Evolutionary conservation across 2,113 vertebrate species (phyloP).

Genomic region (Shinisaurus crocodilurus): DNA sequence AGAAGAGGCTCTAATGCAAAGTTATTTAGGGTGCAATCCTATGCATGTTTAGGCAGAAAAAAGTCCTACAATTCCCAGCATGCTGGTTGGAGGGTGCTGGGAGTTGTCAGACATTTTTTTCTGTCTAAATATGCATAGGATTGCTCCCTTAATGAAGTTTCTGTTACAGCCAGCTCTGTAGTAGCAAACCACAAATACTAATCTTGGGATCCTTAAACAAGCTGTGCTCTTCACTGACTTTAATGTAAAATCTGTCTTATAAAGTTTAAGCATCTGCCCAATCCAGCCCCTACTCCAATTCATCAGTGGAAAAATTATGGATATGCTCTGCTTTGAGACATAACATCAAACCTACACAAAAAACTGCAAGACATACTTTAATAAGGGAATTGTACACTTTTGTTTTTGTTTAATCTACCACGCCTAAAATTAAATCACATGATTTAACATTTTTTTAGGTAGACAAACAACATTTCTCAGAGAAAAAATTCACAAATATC

Average conservation of each 20-base stretch:
- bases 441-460: background rate
- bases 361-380: background rate
- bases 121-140: no score
- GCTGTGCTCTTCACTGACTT: conserved; percentile 33
- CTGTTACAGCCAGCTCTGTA: conserved; percentile 24
- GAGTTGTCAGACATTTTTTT: no score
- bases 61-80: no score
- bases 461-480: background rate
- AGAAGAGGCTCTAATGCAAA: conserved; percentile 31
- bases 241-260: conserved; percentile 35
- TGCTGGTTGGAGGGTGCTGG: no score
- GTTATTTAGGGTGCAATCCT: conserved; percentile 35
- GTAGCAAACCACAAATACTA: conserved; percentile 31
- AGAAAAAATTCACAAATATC: background rate
- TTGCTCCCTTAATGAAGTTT: background rate
- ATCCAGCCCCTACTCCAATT: background rate
- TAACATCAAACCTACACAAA: background rate
- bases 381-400: background rate
- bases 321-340: conserved; percentile 27
- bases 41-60: no score
- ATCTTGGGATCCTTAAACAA: conserved; percentile 33
- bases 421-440: background rate
- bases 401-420: background rate
- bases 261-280: conserved; percentile 14
- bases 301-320: conserved; percentile 33